These are phyloP conservation scores for Elachura formosa DNA, from an alignment of 2,113 vertebrate species.

Conservation along the genomic window DNA sequence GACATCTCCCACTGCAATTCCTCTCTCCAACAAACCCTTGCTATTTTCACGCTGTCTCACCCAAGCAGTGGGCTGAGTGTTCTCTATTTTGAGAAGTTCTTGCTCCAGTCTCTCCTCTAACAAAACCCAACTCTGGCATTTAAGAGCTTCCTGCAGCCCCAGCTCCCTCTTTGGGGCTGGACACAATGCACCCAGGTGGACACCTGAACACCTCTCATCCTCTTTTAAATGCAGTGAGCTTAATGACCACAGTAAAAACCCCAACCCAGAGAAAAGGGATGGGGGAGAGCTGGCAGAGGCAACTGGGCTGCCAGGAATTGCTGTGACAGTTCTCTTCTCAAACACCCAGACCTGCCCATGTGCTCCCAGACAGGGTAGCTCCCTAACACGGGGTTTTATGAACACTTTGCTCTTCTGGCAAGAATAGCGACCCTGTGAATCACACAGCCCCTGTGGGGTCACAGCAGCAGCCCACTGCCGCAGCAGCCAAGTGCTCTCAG, in stretches of 20 bases:
- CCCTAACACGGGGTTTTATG: neutral
- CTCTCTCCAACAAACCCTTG: neutral
- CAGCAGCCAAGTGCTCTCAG: neutral
- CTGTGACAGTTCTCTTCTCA: neutral
- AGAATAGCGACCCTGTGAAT: neutral
- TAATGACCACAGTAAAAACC: neutral
- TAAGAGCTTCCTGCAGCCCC: neutral
- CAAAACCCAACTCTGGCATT: neutral
- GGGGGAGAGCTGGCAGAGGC: neutral
- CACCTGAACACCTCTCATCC: neutral
- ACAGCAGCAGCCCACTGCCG: neutral
- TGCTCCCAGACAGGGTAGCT: neutral
- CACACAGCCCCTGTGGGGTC: neutral
- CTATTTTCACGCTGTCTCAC: neutral
- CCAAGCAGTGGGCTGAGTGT: neutral
- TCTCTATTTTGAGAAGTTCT: neutral
- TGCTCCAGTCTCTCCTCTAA: neutral
- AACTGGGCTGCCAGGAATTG: neutral
- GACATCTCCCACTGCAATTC: neutral
- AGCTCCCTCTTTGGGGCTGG: neutral
- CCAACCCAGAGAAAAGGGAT: neutral
- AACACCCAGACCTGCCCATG: neutral
- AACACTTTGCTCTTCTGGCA: neutral
- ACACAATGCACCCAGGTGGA: neutral
- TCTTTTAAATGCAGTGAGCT: neutral